These are phyloP conservation scores for Harpalus rufipes DNA, from an alignment of 2,888 invertebrate species.

Conservation along the genomic window DNA sequence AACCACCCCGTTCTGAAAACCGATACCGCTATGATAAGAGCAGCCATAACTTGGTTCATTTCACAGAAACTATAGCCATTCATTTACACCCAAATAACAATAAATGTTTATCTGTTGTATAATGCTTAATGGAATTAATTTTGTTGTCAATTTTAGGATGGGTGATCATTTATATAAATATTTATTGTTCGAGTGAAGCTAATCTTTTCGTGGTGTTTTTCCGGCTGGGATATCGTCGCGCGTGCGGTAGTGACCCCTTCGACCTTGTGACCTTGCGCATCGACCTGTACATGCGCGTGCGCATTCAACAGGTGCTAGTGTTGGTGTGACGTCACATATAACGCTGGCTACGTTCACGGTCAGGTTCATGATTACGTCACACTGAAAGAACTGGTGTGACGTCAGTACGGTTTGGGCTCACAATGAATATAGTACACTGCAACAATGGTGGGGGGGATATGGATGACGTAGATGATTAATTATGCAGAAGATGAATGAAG, in stretches of 20 bases:
- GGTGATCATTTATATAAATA: too few species aligned
- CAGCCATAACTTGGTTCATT: neutral
- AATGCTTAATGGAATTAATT: too few species aligned
- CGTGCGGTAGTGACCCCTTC: neutral
- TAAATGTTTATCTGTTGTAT: neutral
- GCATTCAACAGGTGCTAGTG: neutral
- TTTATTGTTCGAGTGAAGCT: too few species aligned
- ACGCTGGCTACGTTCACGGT: neutral
- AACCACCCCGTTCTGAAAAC: conserved; percentile 5
- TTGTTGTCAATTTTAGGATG: too few species aligned
- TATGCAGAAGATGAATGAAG: too few species aligned
- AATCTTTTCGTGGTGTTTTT: too few species aligned
- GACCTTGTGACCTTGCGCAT: conserved; percentile 1
- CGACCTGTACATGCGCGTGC: neutral
- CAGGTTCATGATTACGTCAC: neutral
- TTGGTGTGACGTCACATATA: neutral
- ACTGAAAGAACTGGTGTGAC: neutral
- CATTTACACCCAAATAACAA: neutral
- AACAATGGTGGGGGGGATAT: too few species aligned
- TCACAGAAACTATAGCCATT: neutral
- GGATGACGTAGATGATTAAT: too few species aligned
- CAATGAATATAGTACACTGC: conserved; percentile 2
- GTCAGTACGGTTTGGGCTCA: too few species aligned
- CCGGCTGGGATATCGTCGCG: neutral
- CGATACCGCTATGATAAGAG: neutral